phyloP scores from a whole-genome alignment of 2,797 vertebrate genomes.

The Todus mexicanus region DNA sequence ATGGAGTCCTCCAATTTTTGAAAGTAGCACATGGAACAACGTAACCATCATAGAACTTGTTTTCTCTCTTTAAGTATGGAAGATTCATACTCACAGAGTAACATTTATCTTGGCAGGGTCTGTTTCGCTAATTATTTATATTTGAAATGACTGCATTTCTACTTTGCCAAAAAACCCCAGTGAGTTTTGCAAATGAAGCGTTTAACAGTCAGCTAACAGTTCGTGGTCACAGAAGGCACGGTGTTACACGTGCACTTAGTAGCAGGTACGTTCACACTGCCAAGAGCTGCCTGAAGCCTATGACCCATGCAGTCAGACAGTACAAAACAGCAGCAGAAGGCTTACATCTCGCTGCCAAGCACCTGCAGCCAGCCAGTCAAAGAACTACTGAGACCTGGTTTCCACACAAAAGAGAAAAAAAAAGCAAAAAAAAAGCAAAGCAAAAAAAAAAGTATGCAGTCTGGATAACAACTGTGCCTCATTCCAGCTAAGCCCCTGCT shows the following conservation, averaged over 20 bases:
- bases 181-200: not conserved
- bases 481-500: not conserved
- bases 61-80: not conserved
- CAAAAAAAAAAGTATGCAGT: not conserved
- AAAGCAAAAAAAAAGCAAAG: too few species aligned
- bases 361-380: not conserved
- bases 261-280: not conserved
- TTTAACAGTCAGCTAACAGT: not conserved
- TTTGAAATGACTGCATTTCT: not conserved
- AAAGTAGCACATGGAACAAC: not conserved
- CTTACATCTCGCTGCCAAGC: not conserved
- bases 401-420: not conserved
- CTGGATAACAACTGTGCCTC: not conserved
- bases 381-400: not conserved
- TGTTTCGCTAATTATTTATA: not conserved
- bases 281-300: not conserved
- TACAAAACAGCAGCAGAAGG: not conserved
- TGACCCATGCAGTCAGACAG: not conserved
- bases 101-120: not conserved
- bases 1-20: accelerated
- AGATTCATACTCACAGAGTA: not conserved
- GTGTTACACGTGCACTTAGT: not conserved
- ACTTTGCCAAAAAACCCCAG: not conserved
- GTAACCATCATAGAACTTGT: not conserved
- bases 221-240: not conserved